Conservation (phyloP, 2,113 vertebrate genomes). For the Xenus cinereus region DNA sequence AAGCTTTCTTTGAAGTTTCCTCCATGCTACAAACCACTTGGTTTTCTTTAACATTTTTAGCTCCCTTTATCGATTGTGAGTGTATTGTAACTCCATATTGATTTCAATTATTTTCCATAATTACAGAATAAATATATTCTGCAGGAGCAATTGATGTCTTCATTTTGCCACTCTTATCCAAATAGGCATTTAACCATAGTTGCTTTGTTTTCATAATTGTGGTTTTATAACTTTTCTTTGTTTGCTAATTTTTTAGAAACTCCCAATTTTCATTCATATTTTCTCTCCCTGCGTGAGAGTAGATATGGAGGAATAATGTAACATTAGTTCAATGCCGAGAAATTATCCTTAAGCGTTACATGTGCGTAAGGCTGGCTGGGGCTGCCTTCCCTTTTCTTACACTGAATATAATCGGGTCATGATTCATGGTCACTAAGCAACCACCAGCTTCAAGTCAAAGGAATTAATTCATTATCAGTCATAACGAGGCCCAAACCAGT, state of each 20-base stretch:
- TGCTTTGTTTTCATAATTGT: neutral
- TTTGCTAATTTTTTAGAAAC: neutral
- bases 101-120: neutral
- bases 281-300: neutral
- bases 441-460: neutral
- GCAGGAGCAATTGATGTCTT: neutral
- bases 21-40: neutral
- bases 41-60: neutral
- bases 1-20: neutral
- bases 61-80: neutral
- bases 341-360: neutral
- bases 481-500: neutral
- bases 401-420: neutral
- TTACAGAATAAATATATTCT: neutral
- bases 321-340: neutral
- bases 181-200: neutral
- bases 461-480: neutral
- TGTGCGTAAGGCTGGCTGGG: neutral
- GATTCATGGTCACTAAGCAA: neutral
- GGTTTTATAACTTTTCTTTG: neutral
- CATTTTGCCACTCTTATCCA: neutral
- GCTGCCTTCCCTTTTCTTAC: neutral
- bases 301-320: neutral
- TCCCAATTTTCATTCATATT: neutral
- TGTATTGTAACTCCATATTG: neutral